Base-by-base conservation (phyloP, 2,888 invertebrate species). In the Congeria kusceri region DNA sequence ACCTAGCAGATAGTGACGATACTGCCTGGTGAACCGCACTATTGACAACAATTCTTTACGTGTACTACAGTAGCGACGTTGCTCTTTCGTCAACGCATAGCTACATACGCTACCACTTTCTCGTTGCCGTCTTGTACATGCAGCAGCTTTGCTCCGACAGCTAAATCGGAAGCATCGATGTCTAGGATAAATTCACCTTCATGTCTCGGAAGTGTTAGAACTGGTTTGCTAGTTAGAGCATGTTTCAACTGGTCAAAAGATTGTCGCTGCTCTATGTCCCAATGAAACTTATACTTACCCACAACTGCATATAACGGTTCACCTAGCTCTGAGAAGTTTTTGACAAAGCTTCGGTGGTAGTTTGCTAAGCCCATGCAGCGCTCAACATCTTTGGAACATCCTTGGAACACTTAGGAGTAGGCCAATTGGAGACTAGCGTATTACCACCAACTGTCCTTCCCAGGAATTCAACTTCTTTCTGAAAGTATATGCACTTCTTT, bases 331-430 rank as follows among this genome's bases (percentile, higher is more conserved):
- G 49, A 49, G 49, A 49, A 9, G 3, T 49, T 49, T 49, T 49
- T 49, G 4, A 49, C 15, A 49, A 49, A 49, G 15, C 15, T 49
- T 4, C 4, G 49, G 15, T 49, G 49, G 20, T 49, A 49, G 49
- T 49, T 49, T 20, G 15, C 49, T 15, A 49, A 20, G 18, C 49
- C 49, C 49, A 49, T 49, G 15, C 4, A 49, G 49, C 18, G 49
- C 49, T 49, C 49, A 49, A 49, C 49, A 20, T 49, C 49, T 15
- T 49, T 49, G 4, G 49, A 49, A 49, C 49, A 20, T 49, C 49
- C 20, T 49, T 49, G 4, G 49, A 49, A 15, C 49, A 15, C 49
- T 49, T 20, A 9, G 49, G 49, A 15, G 20, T 20, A 20, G 49
- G n/a, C 49, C 49, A 49, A 15, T 15, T 15, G 4, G 49, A 49